These are phyloP conservation scores for Mesoclemmys tuberculata DNA, from an alignment of 2,113 vertebrate species.

Conservation along the genomic window DNA sequence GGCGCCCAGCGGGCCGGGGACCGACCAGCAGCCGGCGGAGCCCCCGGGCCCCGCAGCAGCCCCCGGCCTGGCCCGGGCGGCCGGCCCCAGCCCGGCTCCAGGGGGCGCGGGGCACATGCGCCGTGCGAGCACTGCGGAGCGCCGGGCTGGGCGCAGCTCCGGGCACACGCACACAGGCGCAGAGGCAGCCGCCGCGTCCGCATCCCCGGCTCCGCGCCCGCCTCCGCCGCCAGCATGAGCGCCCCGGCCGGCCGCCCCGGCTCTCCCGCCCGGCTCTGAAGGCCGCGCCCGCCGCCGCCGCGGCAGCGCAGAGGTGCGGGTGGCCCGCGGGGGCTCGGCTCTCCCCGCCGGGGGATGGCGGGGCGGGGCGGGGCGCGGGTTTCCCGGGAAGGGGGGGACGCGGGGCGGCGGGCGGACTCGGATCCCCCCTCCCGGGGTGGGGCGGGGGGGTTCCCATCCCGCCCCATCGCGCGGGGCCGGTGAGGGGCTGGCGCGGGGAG, in stretches of 20 bases:
- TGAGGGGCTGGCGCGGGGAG: no score
- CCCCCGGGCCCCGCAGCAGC: not conserved
- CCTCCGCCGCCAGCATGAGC: not conserved
- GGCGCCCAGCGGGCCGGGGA: no score
- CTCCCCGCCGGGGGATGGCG: not conserved
- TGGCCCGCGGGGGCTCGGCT: not conserved
- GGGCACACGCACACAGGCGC: not conserved
- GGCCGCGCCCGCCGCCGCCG: not conserved
- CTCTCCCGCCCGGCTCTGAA: not conserved
- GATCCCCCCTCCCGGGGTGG: not conserved
- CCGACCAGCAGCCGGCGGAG: no score
- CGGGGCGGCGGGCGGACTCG: no score
- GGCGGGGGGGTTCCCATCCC: not conserved
- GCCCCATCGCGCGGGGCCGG: not conserved
- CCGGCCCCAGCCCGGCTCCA: not conserved
- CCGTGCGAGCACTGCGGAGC: constrained; percentile 36
- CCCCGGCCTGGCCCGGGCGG: not conserved
- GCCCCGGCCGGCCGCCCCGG: not conserved
- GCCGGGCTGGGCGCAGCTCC: not conserved
- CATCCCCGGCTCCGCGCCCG: not conserved
- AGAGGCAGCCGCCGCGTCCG: not conserved
- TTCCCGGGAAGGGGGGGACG: not conserved
- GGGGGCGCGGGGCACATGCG: constrained; percentile 11
- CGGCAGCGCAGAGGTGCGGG: not conserved
- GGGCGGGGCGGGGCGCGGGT: not conserved